Evolutionary conservation across 2,888 invertebrate species (phyloP).

Genomic region (Campoplex nolae): DNA sequence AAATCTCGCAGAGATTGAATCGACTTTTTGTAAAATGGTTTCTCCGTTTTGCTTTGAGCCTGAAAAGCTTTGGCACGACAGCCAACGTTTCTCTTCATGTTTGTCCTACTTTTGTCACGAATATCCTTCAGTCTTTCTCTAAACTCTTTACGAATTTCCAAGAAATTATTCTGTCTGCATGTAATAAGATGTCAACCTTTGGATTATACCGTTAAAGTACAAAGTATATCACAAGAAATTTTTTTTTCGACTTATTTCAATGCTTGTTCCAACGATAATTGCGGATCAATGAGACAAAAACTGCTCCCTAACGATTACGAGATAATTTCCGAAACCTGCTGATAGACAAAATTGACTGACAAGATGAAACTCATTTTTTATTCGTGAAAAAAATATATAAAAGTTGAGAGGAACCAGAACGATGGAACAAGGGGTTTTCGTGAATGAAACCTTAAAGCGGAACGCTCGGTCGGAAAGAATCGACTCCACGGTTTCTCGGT

Average conservation of each 20-base stretch:
- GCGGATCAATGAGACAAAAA: neutral
- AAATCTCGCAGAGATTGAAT: conserved; percentile 3
- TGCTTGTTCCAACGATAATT: neutral
- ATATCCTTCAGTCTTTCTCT: neutral
- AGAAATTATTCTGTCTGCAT: neutral
- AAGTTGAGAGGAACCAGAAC: neutral
- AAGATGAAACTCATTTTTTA: neutral
- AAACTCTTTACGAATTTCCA: neutral
- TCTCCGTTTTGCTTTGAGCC: neutral
- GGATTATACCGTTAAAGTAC: neutral
- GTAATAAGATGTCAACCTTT: neutral
- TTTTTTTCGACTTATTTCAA: neutral
- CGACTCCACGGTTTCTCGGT: neutral
- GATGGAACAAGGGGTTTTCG: neutral
- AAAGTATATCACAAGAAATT: no score
- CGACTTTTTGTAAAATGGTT: neutral
- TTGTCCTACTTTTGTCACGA: neutral
- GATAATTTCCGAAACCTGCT: neutral
- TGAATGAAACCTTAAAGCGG: neutral
- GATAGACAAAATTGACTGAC: neutral
- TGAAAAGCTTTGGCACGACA: neutral
- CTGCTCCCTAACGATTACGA: neutral
- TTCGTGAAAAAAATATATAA: neutral
- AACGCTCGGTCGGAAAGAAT: neutral
- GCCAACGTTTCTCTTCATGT: neutral